Evolutionary conservation across 2,888 invertebrate genomes (phyloP).

Genomic region (Nebria salina): DNA sequence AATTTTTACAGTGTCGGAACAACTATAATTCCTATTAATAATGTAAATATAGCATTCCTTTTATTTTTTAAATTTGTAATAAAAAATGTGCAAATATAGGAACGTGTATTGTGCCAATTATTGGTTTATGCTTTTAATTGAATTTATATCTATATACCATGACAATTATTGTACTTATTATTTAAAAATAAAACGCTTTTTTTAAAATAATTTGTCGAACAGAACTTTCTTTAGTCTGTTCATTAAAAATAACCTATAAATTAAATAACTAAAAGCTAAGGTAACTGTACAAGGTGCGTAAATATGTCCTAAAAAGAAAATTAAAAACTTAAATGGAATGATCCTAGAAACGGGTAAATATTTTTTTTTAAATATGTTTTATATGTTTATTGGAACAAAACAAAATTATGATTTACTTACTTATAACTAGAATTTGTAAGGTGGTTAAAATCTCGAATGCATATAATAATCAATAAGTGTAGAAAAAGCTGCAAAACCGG

Average conservation of each 20-base stretch:
- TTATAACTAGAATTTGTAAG: background rate
- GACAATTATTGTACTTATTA: conserved; percentile 12
- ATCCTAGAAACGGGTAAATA: too few species aligned
- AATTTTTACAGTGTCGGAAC: too few species aligned
- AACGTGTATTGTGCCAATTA: background rate
- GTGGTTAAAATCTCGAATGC: conserved; percentile 62
- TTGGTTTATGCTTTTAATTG: background rate
- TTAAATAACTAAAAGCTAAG: background rate
- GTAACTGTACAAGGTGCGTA: too few species aligned
- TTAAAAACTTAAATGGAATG: too few species aligned
- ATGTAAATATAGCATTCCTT: conserved; percentile 7
- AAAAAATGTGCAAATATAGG: background rate
- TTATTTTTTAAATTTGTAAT: background rate
- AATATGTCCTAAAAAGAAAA: too few species aligned
- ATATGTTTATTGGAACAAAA: conserved; percentile 6
- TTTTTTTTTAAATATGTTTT: background rate
- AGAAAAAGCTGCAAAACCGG: conserved; percentile 97
- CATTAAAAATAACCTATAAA: background rate
- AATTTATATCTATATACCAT: background rate
- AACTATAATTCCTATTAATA: background rate
- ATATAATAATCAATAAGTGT: conserved; percentile 97
- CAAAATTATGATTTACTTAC: background rate
- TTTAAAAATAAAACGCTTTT: conserved; percentile 11
- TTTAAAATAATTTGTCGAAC: background rate
- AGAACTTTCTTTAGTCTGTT: background rate